These are phyloP conservation scores for Corythoichthys haematopterus DNA, from an alignment of 2,113 vertebrate genomes.

Conservation along the genomic window DNA sequence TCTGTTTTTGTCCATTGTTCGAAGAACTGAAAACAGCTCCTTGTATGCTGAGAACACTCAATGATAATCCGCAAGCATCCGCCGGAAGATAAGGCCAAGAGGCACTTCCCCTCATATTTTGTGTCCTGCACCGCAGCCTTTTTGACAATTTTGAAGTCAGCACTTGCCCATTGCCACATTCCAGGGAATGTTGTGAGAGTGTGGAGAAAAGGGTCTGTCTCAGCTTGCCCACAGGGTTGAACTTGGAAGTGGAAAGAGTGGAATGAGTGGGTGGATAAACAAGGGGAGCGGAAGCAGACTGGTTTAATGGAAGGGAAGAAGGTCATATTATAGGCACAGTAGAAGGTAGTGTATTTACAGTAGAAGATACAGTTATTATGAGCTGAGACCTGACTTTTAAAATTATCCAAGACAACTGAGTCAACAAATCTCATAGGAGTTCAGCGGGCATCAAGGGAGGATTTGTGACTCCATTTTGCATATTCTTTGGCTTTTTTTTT, in stretches of 20 bases:
- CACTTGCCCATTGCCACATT: conserved; percentile 35
- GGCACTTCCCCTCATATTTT: conserved; percentile 4
- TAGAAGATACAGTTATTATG: not conserved
- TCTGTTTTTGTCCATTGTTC: not conserved
- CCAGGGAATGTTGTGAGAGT: conserved; percentile 28
- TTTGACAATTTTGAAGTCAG: conserved; percentile 23
- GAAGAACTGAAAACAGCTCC: not conserved
- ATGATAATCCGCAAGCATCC: not conserved
- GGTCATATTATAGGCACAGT: not conserved
- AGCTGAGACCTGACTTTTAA: not conserved
- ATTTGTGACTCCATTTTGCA: not conserved
- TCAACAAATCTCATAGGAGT: not conserved
- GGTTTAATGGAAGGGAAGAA: conserved; percentile 9
- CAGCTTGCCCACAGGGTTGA: conserved; percentile 33
- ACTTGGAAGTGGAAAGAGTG: conserved; percentile 1
- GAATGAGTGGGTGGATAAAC: conserved; percentile 5
- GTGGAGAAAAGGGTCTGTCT: conserved; percentile 24
- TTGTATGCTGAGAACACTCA: not conserved
- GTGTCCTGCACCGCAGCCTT: conserved; percentile 1
- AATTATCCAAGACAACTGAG: not conserved
- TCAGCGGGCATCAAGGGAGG: not conserved
- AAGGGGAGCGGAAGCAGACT: conserved; percentile 3
- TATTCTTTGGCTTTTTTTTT: not conserved
- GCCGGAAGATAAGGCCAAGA: conserved; percentile 6
- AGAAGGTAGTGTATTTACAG: not conserved